Conservation (phyloP, 2,888 invertebrate genomes). For the Perithous albicinctus region DNA sequence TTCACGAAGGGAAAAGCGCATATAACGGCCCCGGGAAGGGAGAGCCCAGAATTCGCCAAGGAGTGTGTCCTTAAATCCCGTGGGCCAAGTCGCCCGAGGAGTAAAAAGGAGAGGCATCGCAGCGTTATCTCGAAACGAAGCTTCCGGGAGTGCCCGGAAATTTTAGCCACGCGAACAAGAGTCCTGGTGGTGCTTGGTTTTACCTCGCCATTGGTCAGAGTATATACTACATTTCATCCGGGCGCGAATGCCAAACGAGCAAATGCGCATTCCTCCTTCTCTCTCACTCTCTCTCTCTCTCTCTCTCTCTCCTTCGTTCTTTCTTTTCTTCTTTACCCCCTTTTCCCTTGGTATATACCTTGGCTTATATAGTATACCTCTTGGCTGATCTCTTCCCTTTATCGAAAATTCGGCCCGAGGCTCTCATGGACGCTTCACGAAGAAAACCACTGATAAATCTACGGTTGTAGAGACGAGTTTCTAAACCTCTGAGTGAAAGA, state of each 20-base stretch:
- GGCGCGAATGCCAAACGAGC: slow-evolving; percentile 60
- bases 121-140: slow-evolving; percentile 52
- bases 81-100: slow-evolving; percentile 27
- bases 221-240: slow-evolving; percentile 17
- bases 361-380: slow-evolving; percentile 9
- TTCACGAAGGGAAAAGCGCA: slow-evolving; percentile 12
- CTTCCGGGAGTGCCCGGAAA: slow-evolving; percentile 54
- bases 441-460: slow-evolving; percentile 60
- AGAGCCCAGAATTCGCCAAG: slow-evolving; percentile 44
- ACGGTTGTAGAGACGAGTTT: slow-evolving; percentile 58
- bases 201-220: slow-evolving; percentile 17
- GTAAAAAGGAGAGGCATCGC: slow-evolving; percentile 12
- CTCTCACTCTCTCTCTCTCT: slow-evolving; percentile 17
- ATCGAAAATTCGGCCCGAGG: slow-evolving; percentile 58
- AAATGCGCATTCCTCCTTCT: not conserved
- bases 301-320: slow-evolving; percentile 4
- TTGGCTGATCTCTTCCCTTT: slow-evolving; percentile 58
- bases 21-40: slow-evolving; percentile 48
- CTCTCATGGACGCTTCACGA: slow-evolving; percentile 31
- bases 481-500: slow-evolving; percentile 59
- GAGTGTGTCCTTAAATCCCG: slow-evolving; percentile 62
- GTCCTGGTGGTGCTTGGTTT: not conserved
- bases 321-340: slow-evolving; percentile 19
- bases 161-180: slow-evolving; percentile 28
- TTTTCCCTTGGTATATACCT: slow-evolving; percentile 1